Evolutionary conservation across 2,113 vertebrate species (phyloP).

Genomic region (Martes martes): DNA sequence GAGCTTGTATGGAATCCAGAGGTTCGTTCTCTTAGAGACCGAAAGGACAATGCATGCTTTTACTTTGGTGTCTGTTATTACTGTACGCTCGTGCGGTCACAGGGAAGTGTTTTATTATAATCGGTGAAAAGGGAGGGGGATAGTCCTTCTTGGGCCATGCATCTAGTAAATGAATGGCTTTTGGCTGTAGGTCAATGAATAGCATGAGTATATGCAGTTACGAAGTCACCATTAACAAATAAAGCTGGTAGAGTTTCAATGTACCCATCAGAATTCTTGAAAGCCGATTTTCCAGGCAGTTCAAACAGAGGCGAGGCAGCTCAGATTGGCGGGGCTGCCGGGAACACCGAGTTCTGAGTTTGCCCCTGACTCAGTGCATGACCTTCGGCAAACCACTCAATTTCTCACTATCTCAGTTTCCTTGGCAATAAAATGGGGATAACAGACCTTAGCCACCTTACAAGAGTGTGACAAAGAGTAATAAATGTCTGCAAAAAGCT

Average conservation of each 20-base stretch:
- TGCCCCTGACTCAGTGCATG: not conserved
- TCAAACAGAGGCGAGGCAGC: not conserved
- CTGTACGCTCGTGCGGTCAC: not conserved
- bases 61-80: not conserved
- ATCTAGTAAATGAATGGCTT: not conserved
- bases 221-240: not conserved
- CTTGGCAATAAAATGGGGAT: constrained; percentile 28
- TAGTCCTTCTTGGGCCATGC: not conserved
- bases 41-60: not conserved
- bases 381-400: not conserved
- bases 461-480: not conserved
- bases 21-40: not conserved
- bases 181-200: not conserved
- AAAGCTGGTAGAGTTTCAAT: not conserved
- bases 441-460: not conserved
- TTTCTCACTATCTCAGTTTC: not conserved
- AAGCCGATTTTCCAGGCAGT: not conserved
- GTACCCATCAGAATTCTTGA: not conserved
- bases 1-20: not conserved
- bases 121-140: not conserved
- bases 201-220: not conserved
- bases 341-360: not conserved
- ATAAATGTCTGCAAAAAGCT: not conserved
- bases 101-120: not conserved
- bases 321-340: not conserved